Evolutionary conservation across 1,140 invertebrate species (phyloP), one percentile per base, ranked within the genome.

Genomic region (Tetranychus urticae): DNA sequence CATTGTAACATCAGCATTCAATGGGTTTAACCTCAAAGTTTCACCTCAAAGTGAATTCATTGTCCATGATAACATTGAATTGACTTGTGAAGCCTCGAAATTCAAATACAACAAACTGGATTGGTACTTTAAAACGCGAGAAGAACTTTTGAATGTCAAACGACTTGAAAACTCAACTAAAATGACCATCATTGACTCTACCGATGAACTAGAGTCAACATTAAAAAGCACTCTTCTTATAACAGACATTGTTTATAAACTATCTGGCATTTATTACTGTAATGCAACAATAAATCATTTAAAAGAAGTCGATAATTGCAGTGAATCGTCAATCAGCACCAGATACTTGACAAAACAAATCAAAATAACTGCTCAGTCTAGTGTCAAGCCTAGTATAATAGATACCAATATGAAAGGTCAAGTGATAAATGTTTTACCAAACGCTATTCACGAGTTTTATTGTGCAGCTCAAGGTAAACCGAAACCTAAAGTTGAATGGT

Each of bases 391-490:
- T 12, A 45, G 31, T 42, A 60, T 63, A 35, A 42, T 58, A 3
- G 56, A 65, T 5, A 67, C 67, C 1, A 68, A 67, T 59, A 60
- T 67, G 66, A 31, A 14, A 7, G 61, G 39, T 31, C 7, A 61
- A 42, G 10, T 63, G 35, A 48, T 63, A 35, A 59, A 61, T 14
- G 50, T 46, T 12, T n/a, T 54, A 12, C 62, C 56, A 13, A 60
- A 64, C 1, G 33, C 60, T 5, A 33, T 52, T 13, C 50, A 65
- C 23, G 64, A 68, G 36, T 66, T 69, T 33, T 56, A 56, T 23
- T 69, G 68, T 45, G 50, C 57, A 13, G 58, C 58, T 5, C 56
- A 37, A 34, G 68, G 68, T 0, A 56, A 58, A 36, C 68, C 68
- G 10, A 46, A 45, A 39, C 68, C 68, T 10, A 13, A 35, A 0